phyloP scores from a whole-genome alignment of 2,888 invertebrate genomes.

The Drosophila antonietae region DNA sequence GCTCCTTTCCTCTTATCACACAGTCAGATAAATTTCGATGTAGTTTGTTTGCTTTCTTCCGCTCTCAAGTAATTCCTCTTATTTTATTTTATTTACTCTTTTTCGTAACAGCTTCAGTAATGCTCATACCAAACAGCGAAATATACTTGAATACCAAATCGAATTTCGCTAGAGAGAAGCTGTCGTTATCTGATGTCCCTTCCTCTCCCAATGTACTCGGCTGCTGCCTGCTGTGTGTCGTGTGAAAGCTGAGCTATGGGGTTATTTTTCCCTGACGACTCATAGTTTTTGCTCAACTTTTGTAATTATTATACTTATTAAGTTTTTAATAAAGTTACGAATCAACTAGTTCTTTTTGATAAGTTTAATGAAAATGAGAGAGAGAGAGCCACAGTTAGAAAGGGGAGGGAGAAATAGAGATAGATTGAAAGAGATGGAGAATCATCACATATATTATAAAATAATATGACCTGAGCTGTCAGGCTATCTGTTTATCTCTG shows the following conservation, averaged over 20 bases:
- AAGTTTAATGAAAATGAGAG: neutral
- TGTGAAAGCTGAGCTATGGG: slow-evolving; percentile 14
- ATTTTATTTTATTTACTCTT: neutral
- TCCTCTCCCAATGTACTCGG: neutral
- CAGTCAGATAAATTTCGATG: slow-evolving; percentile 22
- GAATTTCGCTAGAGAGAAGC: slow-evolving; percentile 37
- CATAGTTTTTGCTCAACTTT: slow-evolving; percentile 8
- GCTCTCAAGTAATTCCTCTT: neutral
- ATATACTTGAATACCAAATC: slow-evolving; percentile 47
- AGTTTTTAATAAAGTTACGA: slow-evolving; percentile 4
- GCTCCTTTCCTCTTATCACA: neutral
- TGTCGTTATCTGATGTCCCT: slow-evolving; percentile 2
- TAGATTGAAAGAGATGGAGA: too few species aligned
- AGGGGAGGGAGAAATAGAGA: neutral
- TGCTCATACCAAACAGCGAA: slow-evolving; percentile 3
- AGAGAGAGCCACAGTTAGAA: neutral
- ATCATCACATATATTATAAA: neutral
- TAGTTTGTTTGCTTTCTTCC: slow-evolving; percentile 8
- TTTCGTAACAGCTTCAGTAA: slow-evolving; percentile 33
- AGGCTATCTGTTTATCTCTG: neutral
- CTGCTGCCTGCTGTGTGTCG: neutral
- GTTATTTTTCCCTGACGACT: neutral
- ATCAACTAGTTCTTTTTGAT: neutral
- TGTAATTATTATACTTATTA: slow-evolving; percentile 15
- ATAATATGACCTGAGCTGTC: neutral